phyloP scores from a whole-genome alignment of 2,113 vertebrate genomes.

The Oreochromis tanganicae region DNA sequence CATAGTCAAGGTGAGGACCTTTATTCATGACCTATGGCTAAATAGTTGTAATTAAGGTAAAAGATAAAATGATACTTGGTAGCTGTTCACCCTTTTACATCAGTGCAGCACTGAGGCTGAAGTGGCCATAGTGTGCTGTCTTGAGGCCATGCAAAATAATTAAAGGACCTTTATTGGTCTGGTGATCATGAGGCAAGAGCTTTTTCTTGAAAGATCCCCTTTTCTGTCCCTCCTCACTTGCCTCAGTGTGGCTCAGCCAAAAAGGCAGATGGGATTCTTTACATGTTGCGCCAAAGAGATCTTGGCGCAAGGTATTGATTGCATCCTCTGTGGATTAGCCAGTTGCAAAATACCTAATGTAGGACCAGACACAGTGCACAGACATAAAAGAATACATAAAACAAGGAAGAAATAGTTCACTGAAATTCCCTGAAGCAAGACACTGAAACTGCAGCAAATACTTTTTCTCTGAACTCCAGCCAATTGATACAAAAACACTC shows the following conservation, averaged over 20 bases:
- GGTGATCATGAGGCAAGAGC: background rate
- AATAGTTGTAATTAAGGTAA: background rate
- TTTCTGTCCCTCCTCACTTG: background rate
- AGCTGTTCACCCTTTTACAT: background rate
- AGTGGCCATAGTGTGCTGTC: background rate
- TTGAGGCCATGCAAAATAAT: background rate
- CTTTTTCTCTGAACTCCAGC: background rate
- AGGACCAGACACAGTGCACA: background rate
- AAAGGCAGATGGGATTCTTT: slow-evolving; percentile 53
- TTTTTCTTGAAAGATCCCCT: slow-evolving; percentile 14
- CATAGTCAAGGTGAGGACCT: background rate
- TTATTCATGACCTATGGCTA: background rate
- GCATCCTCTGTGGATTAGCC: slow-evolving; percentile 28
- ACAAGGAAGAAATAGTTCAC: background rate
- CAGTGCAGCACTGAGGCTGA: background rate
- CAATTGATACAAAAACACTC: background rate
- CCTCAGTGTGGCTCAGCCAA: slow-evolving; percentile 29
- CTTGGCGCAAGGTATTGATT: slow-evolving; percentile 32
- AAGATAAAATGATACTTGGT: background rate
- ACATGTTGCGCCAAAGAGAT: slow-evolving; percentile 21
- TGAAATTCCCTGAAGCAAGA: background rate
- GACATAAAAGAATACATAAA: background rate
- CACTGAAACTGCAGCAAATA: background rate
- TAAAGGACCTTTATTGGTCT: background rate
- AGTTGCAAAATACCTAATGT: slow-evolving; percentile 36